Conservation (phyloP, 2,888 invertebrate genomes). For the Heliconius ethilla region DNA sequence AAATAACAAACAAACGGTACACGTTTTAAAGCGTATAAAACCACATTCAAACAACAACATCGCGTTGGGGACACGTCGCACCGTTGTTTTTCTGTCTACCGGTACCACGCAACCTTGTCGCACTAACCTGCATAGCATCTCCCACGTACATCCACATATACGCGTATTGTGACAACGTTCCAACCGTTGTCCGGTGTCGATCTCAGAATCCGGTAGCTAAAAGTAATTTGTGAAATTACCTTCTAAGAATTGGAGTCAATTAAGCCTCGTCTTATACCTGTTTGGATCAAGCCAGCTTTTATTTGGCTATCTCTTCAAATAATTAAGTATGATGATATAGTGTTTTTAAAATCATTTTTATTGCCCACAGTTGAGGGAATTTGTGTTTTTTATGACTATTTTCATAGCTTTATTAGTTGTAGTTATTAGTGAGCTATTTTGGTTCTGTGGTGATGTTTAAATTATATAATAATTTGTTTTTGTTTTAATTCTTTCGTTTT, state of each 20-base stretch:
- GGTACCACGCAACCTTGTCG: slow-evolving; percentile 62
- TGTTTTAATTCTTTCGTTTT: neutral
- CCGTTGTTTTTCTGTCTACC: slow-evolving; percentile 61
- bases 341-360: slow-evolving; percentile 29
- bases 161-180: slow-evolving; percentile 58
- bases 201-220: slow-evolving; percentile 78
- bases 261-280: slow-evolving; percentile 57
- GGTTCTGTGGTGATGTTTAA: neutral
- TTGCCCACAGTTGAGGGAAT: slow-evolving; percentile 16
- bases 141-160: slow-evolving; percentile 13
- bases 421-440: neutral
- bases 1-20: slow-evolving; percentile 16
- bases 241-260: slow-evolving; percentile 80
- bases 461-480: neutral
- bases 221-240: slow-evolving; percentile 82
- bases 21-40: slow-evolving; percentile 51
- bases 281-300: slow-evolving; percentile 47
- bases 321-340: slow-evolving; percentile 46
- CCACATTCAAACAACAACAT: slow-evolving; percentile 62
- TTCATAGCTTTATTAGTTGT: slow-evolving; percentile 13
- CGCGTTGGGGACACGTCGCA: slow-evolving; percentile 49
- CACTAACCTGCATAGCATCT: slow-evolving; percentile 45
- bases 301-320: slow-evolving; percentile 43
- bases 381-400: neutral
- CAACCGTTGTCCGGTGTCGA: slow-evolving; percentile 61